Evolutionary conservation across 1,140 invertebrate genomes (phyloP).

Genomic region (Acromyrmex echinatior): DNA sequence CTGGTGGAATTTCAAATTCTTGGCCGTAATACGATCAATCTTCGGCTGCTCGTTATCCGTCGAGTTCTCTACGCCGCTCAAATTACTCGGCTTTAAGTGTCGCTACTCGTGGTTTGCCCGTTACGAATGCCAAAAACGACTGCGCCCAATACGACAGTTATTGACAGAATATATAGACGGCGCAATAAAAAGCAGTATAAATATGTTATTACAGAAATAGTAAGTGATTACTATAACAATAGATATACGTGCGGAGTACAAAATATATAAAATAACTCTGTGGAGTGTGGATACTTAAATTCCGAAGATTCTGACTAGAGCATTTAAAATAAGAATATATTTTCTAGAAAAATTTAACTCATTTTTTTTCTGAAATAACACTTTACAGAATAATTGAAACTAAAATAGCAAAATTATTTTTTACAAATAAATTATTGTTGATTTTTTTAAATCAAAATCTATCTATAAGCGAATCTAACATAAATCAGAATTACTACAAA

Average conservation of each 20-base stretch:
- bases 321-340: background rate
- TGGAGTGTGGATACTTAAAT: background rate
- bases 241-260: background rate
- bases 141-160: slow-evolving; percentile 47
- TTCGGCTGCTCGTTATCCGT: slow-evolving; percentile 71
- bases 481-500: background rate
- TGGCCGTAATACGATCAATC: slow-evolving; percentile 72
- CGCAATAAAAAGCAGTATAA: background rate
- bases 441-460: background rate
- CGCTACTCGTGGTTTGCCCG: background rate
- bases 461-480: background rate
- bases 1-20: slow-evolving; percentile 68
- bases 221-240: background rate
- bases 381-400: background rate
- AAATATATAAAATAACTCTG: background rate
- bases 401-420: background rate
- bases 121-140: slow-evolving; percentile 60
- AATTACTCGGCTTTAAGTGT: slow-evolving; percentile 67
- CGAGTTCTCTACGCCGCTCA: slow-evolving; percentile 67
- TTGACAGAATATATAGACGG: slow-evolving; percentile 57
- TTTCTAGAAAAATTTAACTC: background rate
- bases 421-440: background rate
- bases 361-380: background rate
- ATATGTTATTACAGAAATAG: slow-evolving; percentile 15
- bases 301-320: background rate